Percentiles rank a stretch among this genome's conserved stretches.
Conservation (phyloP, 2,113 vertebrate species). For the Rallus limicola region DNA sequence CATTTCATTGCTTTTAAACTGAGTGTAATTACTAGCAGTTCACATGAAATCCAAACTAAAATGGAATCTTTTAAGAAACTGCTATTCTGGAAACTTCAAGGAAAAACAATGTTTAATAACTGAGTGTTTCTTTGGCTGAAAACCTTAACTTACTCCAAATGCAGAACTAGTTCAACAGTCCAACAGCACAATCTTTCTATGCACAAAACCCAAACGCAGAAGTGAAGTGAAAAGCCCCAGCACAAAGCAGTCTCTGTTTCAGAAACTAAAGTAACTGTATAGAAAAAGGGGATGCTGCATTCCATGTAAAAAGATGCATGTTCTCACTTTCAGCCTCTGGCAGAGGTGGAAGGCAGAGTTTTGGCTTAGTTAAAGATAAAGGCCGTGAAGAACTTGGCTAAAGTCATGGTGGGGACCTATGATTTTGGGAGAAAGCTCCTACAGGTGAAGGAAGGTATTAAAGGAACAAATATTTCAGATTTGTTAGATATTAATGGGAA, state of each 20-base stretch:
- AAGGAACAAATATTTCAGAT: not conserved
- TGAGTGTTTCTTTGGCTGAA: constrained; percentile 47
- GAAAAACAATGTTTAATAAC: constrained; percentile 52
- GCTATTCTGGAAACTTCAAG: constrained; percentile 6
- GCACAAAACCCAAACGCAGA: not conserved
- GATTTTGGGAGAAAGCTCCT: not conserved
- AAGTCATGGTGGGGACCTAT: not conserved
- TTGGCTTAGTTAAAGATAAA: not conserved
- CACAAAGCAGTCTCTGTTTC: not conserved
- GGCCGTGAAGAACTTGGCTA: not conserved
- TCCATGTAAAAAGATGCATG: rapidly evolving
- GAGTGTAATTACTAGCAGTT: constrained; percentile 18
- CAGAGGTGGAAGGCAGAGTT: not conserved
- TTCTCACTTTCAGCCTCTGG: not conserved
- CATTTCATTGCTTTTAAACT: constrained; percentile 66
- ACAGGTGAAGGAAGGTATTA: not conserved
- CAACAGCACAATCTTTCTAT: not conserved
- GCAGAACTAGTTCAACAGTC: not conserved
- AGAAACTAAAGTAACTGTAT: not conserved
- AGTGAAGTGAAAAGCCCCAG: not conserved
- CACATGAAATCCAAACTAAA: constrained; percentile 50
- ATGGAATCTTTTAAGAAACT: constrained; percentile 53
- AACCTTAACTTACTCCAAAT: constrained; percentile 54
- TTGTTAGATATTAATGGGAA: not conserved
- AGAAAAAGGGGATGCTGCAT: not conserved